Base-by-base conservation (phyloP, 2,113 vertebrate species). In the Protobothrops mucrosquamatus region DNA sequence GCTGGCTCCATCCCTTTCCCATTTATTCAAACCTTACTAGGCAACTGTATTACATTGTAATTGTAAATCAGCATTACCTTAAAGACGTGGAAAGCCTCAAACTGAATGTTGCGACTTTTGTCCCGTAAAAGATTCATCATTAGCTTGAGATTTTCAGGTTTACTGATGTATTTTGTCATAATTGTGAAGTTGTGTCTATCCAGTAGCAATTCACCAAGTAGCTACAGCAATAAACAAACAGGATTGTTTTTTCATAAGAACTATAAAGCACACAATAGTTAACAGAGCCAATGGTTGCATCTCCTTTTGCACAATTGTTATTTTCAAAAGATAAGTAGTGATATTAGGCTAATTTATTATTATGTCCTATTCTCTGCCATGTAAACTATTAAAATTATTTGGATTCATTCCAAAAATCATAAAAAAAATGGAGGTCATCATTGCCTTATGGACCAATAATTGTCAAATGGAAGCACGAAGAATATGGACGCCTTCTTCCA, bases 111-210 rank as follows among this genome's bases (percentile, higher is more conserved):
- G 91, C 98, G 98, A 94, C 98, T 98, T 96, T 98, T 98, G 97
- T 98, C 98, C 95, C 98, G 98, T 87, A 98, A 98, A 87, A 98
- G 98, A 86, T 98, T 98, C 98, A 98, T 98, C 98, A 98, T 98
- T 88, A 98, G 95, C 52, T 98, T 98, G 95, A 98, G 98, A 97
- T 98, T 98, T 94, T 98, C 98, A 88, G 98, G 98, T 97, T 98
- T 98, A 96, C 98, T 98, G 98, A 98, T 98, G 95, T 98, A 98
- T 85, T 98, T 98, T 0, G 98, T 98, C 98, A 98, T 98, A 96
- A 98, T 98, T 85, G 98, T 98, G 96, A 98, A 98, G 95, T 98
- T 98, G 95, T 98, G 98, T 94, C 98, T 97, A 92, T 98, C 98
- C 97, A 98, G 91, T 52, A 98, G 97, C 91, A 98, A 97, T 91